Evolutionary conservation across 2,113 vertebrate species (phyloP).

Genomic region (Saimiri boliviensis): DNA sequence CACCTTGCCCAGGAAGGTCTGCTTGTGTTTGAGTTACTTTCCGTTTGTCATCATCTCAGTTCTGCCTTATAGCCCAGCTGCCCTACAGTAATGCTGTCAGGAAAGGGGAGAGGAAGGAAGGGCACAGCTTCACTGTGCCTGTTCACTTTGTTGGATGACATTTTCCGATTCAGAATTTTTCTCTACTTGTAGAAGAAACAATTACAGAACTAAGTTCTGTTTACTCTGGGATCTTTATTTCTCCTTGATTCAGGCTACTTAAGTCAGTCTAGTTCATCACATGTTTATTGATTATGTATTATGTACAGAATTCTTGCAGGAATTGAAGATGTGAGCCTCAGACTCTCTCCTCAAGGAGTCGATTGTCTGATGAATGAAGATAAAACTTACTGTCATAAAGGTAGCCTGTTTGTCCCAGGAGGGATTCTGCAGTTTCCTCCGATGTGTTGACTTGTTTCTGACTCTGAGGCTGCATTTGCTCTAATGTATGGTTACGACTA

Average conservation of each 20-base stretch:
- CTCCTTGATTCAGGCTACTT: not conserved
- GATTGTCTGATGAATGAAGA: not conserved
- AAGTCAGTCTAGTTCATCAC: not conserved
- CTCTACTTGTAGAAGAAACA: not conserved
- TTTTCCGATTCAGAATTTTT: not conserved
- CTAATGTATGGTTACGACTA: not conserved
- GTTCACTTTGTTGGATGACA: not conserved
- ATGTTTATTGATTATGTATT: not conserved
- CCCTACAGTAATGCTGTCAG: fast-evolving
- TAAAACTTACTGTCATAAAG: not conserved
- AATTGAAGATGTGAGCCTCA: not conserved
- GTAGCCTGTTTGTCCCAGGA: not conserved
- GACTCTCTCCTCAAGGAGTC: not conserved
- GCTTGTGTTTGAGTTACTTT: not conserved
- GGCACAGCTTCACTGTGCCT: not conserved
- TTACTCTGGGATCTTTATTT: not conserved
- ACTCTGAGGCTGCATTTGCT: not conserved
- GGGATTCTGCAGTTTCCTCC: not conserved
- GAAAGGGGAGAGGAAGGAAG: not conserved
- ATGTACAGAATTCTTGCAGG: not conserved
- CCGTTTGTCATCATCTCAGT: not conserved
- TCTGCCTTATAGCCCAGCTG: not conserved
- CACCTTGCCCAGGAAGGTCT: fast-evolving
- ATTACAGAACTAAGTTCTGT: not conserved
- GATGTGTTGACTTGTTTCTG: not conserved